These are phyloP conservation scores for Onychorhynchus coronatus DNA, from an alignment of 2,113 vertebrate species.

Conservation along the genomic window DNA sequence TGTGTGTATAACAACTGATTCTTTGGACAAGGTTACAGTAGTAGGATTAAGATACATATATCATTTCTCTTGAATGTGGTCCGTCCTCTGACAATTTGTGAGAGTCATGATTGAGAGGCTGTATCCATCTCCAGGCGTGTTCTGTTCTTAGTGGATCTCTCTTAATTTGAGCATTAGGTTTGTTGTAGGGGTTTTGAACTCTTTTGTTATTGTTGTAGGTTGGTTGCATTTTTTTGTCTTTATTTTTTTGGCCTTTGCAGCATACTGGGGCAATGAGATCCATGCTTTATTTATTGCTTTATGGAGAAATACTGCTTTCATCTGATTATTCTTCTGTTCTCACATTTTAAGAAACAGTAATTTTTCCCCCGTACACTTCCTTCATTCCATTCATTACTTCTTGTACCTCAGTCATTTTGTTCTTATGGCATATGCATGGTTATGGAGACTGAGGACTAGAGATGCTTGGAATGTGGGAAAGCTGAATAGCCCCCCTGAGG, in stretches of 20 bases:
- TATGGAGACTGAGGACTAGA: neutral
- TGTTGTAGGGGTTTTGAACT: neutral
- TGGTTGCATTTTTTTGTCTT: neutral
- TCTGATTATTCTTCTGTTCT: neutral
- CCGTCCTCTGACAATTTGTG: neutral
- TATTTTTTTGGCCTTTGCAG: neutral
- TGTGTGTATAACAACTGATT: fast-evolving
- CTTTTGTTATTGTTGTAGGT: neutral
- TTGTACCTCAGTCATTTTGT: neutral
- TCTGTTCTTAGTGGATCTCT: neutral
- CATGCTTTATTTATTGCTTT: neutral
- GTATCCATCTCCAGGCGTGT: neutral
- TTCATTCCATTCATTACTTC: neutral
- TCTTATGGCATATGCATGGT: neutral
- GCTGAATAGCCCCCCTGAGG: too few species aligned
- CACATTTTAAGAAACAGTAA: neutral
- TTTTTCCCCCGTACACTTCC: neutral
- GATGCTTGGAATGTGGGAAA: neutral
- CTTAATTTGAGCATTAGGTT: neutral
- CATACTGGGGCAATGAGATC: neutral
- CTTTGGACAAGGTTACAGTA: neutral
- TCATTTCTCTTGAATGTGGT: neutral
- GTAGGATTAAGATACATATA: neutral
- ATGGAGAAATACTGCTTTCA: neutral
- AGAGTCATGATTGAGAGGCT: neutral